A percentile compares a stretch with the other conserved stretches of the same genome.
These are phyloP conservation scores for Metridium senile DNA, from an alignment of 92 coral and sea anemone species.

Conservation along the genomic window DNA sequence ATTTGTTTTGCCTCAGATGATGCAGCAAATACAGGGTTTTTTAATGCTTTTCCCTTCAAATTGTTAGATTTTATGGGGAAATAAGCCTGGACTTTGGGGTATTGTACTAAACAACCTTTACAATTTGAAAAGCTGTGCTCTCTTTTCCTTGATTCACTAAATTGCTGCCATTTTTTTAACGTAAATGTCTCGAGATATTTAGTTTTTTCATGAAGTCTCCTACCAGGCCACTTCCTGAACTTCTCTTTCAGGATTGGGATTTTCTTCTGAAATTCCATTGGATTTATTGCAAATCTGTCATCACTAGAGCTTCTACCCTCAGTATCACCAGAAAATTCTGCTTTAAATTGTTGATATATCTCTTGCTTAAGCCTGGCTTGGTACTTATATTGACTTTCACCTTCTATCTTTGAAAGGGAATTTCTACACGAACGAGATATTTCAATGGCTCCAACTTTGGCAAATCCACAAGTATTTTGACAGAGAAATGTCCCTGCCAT, in stretches of 20 bases:
- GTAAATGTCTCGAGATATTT: conserved; percentile 31
- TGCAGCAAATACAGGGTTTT: conserved; percentile 46
- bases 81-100: conserved; percentile 21
- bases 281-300: conserved; percentile 19
- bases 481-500: too few species aligned
- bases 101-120: conserved; percentile 43
- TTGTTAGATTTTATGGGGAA: conserved; percentile 40
- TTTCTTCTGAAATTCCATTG: conserved; percentile 35
- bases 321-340: conserved; percentile 19
- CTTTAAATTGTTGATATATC: too few species aligned
- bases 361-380: conserved; percentile 39
- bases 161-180: conserved; percentile 33
- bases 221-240: conserved; percentile 41
- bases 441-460: conserved; percentile 17
- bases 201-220: conserved; percentile 29
- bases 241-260: conserved; percentile 28
- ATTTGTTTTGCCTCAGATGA: too few species aligned
- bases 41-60: conserved; percentile 40
- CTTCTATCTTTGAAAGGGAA: not conserved
- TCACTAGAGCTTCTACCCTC: not conserved
- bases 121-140: conserved; percentile 52
- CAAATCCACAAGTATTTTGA: conserved; percentile 37
- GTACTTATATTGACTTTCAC: conserved; percentile 22
- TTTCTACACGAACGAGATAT: not conserved
- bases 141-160: conserved; percentile 20